Evolutionary conservation across 2,888 invertebrate species (phyloP), one percentile per base, ranked within the genome.

Genomic region (Pemphredon lugubris): DNA sequence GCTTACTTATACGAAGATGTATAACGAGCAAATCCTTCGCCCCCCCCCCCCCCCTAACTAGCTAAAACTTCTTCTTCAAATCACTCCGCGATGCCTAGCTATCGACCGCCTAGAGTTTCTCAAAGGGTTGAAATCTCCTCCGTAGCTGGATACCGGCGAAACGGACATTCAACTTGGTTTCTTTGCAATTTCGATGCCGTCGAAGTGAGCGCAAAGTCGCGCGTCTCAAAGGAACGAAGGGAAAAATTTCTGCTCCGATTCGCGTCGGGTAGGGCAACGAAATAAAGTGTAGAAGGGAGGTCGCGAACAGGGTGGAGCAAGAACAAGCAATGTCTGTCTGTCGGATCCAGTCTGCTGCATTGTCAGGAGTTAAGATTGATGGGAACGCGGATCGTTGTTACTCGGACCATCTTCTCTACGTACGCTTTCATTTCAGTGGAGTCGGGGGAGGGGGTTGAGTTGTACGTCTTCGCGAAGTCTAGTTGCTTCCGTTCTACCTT

Each of bases 281-380:
- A 3, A 26, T 30, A 18, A 23, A 23, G 16, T 32, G 32, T 20
- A 23, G 21, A 45, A 18, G 18, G 16, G 14, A 26, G 13, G 30
- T 18, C 13, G 16, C 18, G 14, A 16, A 18, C 6, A 26, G 39
- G 16, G 20, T 40, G 55, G 13, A 32, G 39, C 26, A 11, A 13
- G 51, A 59, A 23, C 40, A 34, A 26, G 50, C 23, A 20, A 55
- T 7, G 16, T 51, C 16, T 44, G 21, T 6, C 55, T 70, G 64
- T 40, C 54, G 65, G 60, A 71, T 71, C 53, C 57, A 66, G 57
- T 57, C 21, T 20, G 23, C 51, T 23, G 51, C 16, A 60, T 53
- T 65, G 70, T 61, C 53, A 39, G 34, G 48, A 6, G 14, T 23
- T 18, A 45, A 65, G 53, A 71, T 66, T 71, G 55, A 73, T 73